Conservation (phyloP, 2,113 vertebrate genomes). For the Neomonachus schauinslandi region DNA sequence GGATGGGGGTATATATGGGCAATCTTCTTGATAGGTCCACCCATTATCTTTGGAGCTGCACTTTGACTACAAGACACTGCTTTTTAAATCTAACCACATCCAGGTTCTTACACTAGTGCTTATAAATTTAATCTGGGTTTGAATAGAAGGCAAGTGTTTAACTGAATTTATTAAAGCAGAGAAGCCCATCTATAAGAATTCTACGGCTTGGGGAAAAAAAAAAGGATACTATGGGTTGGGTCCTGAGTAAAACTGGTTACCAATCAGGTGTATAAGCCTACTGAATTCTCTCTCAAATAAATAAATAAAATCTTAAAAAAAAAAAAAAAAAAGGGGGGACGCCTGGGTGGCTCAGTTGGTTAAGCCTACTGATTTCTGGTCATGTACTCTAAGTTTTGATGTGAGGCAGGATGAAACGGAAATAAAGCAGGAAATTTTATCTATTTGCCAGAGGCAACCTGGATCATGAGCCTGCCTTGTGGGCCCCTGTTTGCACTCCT, state of each 20-base stretch:
- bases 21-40: constrained; percentile 52
- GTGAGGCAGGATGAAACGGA: constrained; percentile 3
- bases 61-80: constrained; percentile 16
- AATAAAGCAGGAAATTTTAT: constrained; percentile 35
- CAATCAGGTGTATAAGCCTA: background rate
- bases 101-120: constrained; percentile 11
- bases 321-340: too few species aligned
- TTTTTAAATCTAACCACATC: constrained; percentile 57
- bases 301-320: too few species aligned
- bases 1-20: constrained; percentile 41
- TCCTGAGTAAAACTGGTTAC: constrained; percentile 34
- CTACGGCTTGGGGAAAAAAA: background rate
- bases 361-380: constrained; percentile 6
- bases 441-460: constrained; percentile 2
- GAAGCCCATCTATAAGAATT: background rate
- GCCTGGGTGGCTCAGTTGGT: too few species aligned
- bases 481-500: background rate
- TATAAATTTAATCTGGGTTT: constrained; percentile 58
- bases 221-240: background rate
- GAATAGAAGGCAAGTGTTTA: constrained; percentile 39
- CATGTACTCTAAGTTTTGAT: constrained; percentile 41
- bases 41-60: constrained; percentile 40
- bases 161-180: constrained; percentile 52
- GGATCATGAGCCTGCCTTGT: background rate
- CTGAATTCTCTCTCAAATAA: too few species aligned